Percentiles rank a stretch among this genome's conserved stretches.
These are phyloP conservation scores for Mycteria americana DNA, from an alignment of 2,797 vertebrate genomes.

Conservation along the genomic window DNA sequence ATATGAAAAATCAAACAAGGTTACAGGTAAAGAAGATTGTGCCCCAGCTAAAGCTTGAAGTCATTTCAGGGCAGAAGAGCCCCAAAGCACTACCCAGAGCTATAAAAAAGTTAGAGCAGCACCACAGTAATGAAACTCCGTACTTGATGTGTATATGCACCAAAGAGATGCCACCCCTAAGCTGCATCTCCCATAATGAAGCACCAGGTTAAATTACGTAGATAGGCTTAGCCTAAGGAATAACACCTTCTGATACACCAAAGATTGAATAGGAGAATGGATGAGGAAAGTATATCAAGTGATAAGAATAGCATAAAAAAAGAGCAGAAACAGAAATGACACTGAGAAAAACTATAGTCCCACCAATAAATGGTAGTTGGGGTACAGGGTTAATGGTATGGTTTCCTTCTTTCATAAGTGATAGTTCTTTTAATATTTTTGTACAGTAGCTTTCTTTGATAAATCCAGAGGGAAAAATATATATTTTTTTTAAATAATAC, in stretches of 20 bases:
- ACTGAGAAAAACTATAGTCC: neutral
- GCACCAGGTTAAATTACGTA: neutral
- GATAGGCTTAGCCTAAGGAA: neutral
- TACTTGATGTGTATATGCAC: neutral
- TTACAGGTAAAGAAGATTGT: neutral
- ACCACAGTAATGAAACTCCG: neutral
- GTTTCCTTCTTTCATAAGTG: neutral
- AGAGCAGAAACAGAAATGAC: neutral
- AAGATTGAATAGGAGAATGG: neutral
- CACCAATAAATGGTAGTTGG: neutral
- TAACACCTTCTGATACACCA: neutral
- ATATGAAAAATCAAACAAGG: neutral
- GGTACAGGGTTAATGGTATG: neutral
- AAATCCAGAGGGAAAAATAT: neutral
- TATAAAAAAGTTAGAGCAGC: neutral
- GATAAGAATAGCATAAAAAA: neutral
- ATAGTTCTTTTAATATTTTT: neutral
- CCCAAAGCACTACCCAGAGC: neutral
- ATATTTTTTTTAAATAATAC: neutral
- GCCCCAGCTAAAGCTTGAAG: neutral
- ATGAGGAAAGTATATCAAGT: neutral
- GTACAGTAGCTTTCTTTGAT: neutral
- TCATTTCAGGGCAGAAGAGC: neutral
- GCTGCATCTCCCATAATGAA: neutral
- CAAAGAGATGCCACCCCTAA: neutral